A percentile compares a stretch with the other conserved stretches of the same genome.
Conservation (phyloP, 92 coral and sea anemone genomes). For the Palythoa grandiflora region DNA sequence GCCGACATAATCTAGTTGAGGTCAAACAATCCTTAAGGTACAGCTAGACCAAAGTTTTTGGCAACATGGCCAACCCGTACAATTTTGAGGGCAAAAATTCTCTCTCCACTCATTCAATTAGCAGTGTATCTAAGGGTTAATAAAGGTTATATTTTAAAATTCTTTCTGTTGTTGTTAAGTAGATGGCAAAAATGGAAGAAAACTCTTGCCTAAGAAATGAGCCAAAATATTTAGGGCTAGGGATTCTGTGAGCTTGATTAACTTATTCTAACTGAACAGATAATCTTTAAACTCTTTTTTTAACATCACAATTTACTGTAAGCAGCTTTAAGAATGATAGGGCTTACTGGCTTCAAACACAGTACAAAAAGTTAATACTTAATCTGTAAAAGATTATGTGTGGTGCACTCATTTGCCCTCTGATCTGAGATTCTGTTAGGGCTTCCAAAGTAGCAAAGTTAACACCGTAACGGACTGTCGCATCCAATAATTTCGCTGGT, state of each 20-base stretch:
- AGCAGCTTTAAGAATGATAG: not conserved
- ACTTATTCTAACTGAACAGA: not conserved
- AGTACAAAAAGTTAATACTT: not conserved
- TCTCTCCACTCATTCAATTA: no score
- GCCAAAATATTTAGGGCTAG: not conserved
- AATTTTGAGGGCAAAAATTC: no score
- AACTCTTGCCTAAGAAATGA: no score
- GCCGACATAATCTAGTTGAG: no score
- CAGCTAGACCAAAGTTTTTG: no score
- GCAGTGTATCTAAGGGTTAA: not conserved
- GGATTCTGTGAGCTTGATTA: not conserved
- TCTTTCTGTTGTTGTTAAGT: no score
- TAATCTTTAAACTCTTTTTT: no score
- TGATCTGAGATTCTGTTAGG: not conserved
- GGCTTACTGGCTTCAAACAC: not conserved
- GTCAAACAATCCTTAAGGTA: no score
- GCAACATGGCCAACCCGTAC: no score
- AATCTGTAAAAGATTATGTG: no score
- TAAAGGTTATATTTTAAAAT: no score
- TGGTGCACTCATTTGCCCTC: conserved; percentile 1
- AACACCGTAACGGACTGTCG: conserved; percentile 11
- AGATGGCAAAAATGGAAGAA: not conserved
- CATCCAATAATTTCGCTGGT: conserved; percentile 19
- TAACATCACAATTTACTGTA: not conserved
- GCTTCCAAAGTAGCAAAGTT: conserved; percentile 25